Conservation (phyloP, 2,888 invertebrate genomes). For the Oeneis ivallda region DNA sequence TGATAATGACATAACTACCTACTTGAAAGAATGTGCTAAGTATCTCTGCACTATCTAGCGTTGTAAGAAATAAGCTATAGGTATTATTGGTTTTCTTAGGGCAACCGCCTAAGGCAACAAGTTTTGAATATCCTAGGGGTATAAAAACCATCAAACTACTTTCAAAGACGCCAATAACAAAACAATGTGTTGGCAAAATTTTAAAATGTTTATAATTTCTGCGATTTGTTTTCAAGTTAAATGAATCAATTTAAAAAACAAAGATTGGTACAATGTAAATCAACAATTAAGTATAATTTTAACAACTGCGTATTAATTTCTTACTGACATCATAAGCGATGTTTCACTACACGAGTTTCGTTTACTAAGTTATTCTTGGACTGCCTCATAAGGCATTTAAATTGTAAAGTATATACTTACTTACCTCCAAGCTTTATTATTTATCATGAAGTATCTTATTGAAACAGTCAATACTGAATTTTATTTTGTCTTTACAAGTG, state of each 20-base stretch:
- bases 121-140: too few species aligned
- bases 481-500: background rate
- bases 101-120: too few species aligned
- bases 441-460: constrained; percentile 11
- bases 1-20: too few species aligned
- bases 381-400: background rate
- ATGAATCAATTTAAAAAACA: constrained; percentile 7
- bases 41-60: too few species aligned
- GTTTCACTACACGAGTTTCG: background rate
- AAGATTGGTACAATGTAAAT: background rate
- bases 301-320: constrained; percentile 6
- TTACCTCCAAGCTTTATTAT: background rate
- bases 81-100: too few species aligned
- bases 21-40: too few species aligned
- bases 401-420: too few species aligned
- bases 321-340: constrained; percentile 11
- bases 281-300: background rate
- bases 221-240: background rate
- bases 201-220: background rate
- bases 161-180: too few species aligned
- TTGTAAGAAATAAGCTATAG: too few species aligned
- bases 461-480: constrained; percentile 1
- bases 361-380: background rate
- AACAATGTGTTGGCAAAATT: too few species aligned
- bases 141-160: too few species aligned